Evolutionary conservation across 2,113 vertebrate species (phyloP).

Genomic region (Peromyscus californicus): DNA sequence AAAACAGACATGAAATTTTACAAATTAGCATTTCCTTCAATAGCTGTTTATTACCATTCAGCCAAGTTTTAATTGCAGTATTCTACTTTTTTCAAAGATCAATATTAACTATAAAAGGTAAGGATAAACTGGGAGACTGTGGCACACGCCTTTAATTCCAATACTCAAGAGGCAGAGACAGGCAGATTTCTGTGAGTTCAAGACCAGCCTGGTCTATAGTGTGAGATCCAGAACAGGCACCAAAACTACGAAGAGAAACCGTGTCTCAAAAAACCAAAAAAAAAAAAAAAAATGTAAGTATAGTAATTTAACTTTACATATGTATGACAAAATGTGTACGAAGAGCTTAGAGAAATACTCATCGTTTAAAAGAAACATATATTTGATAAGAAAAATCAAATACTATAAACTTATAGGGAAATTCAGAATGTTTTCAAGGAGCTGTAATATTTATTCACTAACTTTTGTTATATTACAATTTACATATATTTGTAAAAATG

Average conservation of each 20-base stretch:
- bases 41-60: neutral
- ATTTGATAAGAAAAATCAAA: neutral
- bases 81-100: constrained; percentile 66
- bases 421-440: neutral
- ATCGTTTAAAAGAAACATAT: neutral
- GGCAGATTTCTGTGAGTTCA: too few species aligned
- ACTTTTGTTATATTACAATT: neutral
- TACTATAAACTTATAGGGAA: neutral
- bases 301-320: constrained; percentile 10
- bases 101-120: constrained; percentile 66
- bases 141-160: too few species aligned
- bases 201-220: too few species aligned
- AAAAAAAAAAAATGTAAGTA: too few species aligned
- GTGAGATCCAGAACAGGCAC: too few species aligned
- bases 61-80: constrained; percentile 52
- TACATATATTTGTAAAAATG: neutral
- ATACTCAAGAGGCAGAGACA: too few species aligned
- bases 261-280: too few species aligned
- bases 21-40: too few species aligned
- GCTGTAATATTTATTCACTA: neutral
- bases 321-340: neutral
- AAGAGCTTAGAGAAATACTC: neutral
- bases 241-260: too few species aligned
- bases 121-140: too few species aligned
- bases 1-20: too few species aligned